Evolutionary conservation across 2,113 vertebrate species (phyloP).

Genomic region (Hemiscyllium ocellatum): DNA sequence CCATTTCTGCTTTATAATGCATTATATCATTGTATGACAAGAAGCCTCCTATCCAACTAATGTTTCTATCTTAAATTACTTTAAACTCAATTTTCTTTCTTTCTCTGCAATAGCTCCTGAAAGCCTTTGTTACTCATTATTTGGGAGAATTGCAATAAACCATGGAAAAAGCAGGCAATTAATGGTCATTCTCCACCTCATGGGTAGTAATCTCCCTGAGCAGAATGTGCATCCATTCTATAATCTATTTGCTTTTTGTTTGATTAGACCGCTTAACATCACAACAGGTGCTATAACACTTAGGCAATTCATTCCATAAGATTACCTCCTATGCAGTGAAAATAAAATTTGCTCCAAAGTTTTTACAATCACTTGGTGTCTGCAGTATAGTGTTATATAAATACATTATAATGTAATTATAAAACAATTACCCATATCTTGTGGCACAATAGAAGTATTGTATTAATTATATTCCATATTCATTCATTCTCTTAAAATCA

Average conservation of each 20-base stretch:
- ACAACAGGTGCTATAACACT: neutral
- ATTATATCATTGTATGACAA: neutral
- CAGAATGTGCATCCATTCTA: neutral
- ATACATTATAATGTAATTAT: neutral
- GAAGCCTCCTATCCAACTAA: neutral
- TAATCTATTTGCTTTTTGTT: neutral
- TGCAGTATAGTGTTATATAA: neutral
- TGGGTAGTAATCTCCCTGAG: neutral
- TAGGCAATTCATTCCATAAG: neutral
- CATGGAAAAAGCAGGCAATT: neutral
- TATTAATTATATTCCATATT: constrained; percentile 27
- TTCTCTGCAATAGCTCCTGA: neutral
- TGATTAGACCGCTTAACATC: neutral
- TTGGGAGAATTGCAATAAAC: neutral
- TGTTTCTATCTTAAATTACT: neutral
- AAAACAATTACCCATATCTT: neutral
- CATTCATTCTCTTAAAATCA: neutral
- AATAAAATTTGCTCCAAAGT: neutral
- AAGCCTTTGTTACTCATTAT: neutral
- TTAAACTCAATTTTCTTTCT: neutral
- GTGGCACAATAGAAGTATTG: neutral
- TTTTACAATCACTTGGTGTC: neutral
- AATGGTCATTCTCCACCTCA: neutral
- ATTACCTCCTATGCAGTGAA: neutral
- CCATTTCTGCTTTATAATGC: neutral